These are phyloP conservation scores for Epinephelus malabaricus DNA, from an alignment of 2,797 vertebrate species.

Conservation along the genomic window DNA sequence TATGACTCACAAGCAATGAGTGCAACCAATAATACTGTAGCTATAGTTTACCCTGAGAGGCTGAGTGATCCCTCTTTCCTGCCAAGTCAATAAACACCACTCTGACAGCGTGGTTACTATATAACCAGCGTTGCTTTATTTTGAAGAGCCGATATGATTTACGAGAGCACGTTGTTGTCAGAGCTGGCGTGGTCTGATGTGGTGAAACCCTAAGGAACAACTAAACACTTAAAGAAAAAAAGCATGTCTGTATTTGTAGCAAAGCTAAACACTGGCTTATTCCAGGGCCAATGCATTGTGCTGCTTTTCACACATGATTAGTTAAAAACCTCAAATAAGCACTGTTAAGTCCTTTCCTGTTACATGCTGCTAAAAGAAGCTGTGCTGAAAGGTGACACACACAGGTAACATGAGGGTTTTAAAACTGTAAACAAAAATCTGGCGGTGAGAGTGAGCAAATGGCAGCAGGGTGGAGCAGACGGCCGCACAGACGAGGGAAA, in stretches of 20 bases:
- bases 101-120: not conserved
- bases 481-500: slow-evolving; percentile 22
- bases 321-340: slow-evolving; percentile 5
- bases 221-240: not conserved
- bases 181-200: slow-evolving; percentile 4
- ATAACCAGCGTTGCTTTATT: slow-evolving; percentile 3
- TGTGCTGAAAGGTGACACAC: slow-evolving; percentile 4
- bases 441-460: slow-evolving; percentile 14
- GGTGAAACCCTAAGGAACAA: slow-evolving; percentile 19
- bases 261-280: not conserved
- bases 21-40: not conserved
- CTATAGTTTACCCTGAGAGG: not conserved
- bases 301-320: slow-evolving; percentile 23
- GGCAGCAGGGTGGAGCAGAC: slow-evolving; percentile 17
- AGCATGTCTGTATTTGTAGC: not conserved
- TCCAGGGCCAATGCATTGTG: not conserved
- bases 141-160: slow-evolving; percentile 18
- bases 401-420: slow-evolving; percentile 14
- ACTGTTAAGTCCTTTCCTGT: not conserved
- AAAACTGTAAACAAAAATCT: slow-evolving; percentile 29
- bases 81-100: slow-evolving; percentile 18
- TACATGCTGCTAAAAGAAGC: not conserved
- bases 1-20: slow-evolving; percentile 1
- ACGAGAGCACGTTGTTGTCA: slow-evolving; percentile 23
- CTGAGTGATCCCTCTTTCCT: not conserved